These are phyloP conservation scores for Ypsolopha sequella DNA, from an alignment of 2,888 invertebrate species.

Conservation along the genomic window DNA sequence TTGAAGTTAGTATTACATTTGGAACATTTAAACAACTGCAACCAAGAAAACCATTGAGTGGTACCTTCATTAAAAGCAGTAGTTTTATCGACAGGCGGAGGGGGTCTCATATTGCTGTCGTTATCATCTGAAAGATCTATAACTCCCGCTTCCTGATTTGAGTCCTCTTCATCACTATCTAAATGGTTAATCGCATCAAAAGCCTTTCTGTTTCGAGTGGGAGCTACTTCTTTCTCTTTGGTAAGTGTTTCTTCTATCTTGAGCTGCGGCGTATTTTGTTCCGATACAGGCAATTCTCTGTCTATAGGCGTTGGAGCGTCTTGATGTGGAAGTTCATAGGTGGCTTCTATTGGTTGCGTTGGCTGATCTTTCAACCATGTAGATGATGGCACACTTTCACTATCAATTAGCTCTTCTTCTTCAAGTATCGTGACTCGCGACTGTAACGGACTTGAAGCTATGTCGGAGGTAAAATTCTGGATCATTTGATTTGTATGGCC, in stretches of 20 bases:
- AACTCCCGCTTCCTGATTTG: background rate
- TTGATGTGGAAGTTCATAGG: background rate
- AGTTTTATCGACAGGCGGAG: background rate
- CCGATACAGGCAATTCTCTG: slow-evolving; percentile 6
- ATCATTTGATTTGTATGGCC: slow-evolving; percentile 18
- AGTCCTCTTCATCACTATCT: slow-evolving; percentile 52
- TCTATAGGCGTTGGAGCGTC: slow-evolving; percentile 4
- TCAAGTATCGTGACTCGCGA: background rate
- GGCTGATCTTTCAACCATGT: too few relatives aligned
- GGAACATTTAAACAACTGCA: slow-evolving; percentile 28
- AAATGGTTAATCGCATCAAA: slow-evolving; percentile 17
- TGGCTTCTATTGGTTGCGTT: too few relatives aligned
- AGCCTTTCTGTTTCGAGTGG: background rate
- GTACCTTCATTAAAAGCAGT: background rate
- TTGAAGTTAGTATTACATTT: slow-evolving; percentile 23
- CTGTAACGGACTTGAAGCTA: too few relatives aligned
- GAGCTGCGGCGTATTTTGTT: slow-evolving; percentile 15
- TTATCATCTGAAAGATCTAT: slow-evolving; percentile 24
- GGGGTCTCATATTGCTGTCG: background rate
- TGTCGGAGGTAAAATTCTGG: too few relatives aligned
- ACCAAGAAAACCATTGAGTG: background rate
- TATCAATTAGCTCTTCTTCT: background rate
- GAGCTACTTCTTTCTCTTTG: background rate
- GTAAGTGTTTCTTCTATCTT: background rate
- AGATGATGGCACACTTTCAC: too few relatives aligned